Evolutionary conservation across 30 jellyfish, hydroid and myxozoan species (phyloP).

Genomic region (Cassiopea xamachana): DNA sequence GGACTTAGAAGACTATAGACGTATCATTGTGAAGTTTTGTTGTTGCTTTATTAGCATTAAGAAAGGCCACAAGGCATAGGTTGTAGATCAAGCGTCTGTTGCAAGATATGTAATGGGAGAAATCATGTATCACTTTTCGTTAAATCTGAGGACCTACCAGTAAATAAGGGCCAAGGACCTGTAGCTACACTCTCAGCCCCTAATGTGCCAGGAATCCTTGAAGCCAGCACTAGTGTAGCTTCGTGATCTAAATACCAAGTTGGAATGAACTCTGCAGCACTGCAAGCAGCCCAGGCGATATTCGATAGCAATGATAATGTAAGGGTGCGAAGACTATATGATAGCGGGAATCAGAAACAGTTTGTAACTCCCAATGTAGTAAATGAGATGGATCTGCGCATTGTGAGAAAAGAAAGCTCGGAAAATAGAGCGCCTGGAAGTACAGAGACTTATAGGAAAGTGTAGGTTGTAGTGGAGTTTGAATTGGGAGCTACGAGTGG

Average conservation of each 20-base stretch:
- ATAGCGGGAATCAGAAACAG: slow-evolving; percentile 30
- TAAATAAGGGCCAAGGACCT: neutral
- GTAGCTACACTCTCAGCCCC: neutral
- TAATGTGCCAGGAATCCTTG: neutral
- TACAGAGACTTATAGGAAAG: neutral
- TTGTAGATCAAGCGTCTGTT: neutral
- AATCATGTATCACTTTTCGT: slow-evolving; percentile 26
- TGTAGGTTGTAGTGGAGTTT: slow-evolving; percentile 12
- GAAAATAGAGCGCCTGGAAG: slow-evolving; percentile 15
- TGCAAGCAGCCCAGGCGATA: slow-evolving; percentile 45
- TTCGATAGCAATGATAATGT: neutral
- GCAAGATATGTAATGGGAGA: neutral
- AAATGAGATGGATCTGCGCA: slow-evolving; percentile 12
- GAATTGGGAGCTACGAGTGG: slow-evolving; percentile 2
- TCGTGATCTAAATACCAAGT: neutral
- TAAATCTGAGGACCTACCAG: neutral
- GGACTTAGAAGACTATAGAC: neutral
- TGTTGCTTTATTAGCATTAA: slow-evolving; percentile 13
- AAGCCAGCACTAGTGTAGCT: neutral
- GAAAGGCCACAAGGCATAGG: slow-evolving; percentile 30
- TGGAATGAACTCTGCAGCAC: neutral
- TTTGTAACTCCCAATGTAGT: slow-evolving; percentile 48
- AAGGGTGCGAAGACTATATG: slow-evolving; percentile 39
- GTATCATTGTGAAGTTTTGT: slow-evolving; percentile 1
- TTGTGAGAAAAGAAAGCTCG: slow-evolving; percentile 14